phyloP scores from a whole-genome alignment of 1,140 invertebrate species.

The Ceratina calcarata region DNA sequence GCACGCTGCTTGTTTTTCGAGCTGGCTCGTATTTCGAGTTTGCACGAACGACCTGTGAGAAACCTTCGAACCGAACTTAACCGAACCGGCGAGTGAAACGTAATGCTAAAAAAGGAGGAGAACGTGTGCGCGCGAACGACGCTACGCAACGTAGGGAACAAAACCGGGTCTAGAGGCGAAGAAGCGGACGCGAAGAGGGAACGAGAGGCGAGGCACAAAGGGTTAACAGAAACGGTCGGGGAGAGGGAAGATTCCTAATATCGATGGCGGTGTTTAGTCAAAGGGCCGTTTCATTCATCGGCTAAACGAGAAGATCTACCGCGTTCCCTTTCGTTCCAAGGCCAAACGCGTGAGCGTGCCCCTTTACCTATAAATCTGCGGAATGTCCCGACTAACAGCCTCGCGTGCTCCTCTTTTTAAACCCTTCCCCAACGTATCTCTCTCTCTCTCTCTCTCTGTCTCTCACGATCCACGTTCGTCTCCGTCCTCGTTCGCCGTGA shows the following conservation, averaged over 20 bases:
- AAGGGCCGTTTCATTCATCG: conserved; percentile 47
- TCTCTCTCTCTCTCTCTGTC: not conserved
- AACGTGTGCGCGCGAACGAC: conserved; percentile 29
- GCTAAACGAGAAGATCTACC: conserved; percentile 46
- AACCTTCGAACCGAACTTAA: conserved; percentile 9
- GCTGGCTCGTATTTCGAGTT: conserved; percentile 41
- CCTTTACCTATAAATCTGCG: conserved; percentile 42
- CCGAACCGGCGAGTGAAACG: not conserved
- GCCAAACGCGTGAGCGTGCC: conserved; percentile 31
- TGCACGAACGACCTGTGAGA: conserved; percentile 35
- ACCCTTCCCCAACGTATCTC: not conserved
- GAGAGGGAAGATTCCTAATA: conserved; percentile 44
- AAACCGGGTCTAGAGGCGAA: conserved; percentile 11
- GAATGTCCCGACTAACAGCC: conserved; percentile 33
- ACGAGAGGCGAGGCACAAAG: conserved; percentile 12
- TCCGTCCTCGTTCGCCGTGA: conserved; percentile 9
- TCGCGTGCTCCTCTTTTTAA: conserved; percentile 32
- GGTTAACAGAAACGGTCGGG: conserved; percentile 7
- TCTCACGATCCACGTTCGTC: not conserved
- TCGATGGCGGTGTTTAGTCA: conserved; percentile 49
- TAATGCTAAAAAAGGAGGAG: not conserved
- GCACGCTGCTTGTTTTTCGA: conserved; percentile 18
- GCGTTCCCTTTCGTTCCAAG: conserved; percentile 45
- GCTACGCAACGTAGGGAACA: conserved; percentile 1
- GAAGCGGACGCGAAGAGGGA: conserved; percentile 14